Evolutionary conservation across 2,113 vertebrate species (phyloP), one percentile per base, ranked within the genome.

Genomic region (Odocoileus virginianus): DNA sequence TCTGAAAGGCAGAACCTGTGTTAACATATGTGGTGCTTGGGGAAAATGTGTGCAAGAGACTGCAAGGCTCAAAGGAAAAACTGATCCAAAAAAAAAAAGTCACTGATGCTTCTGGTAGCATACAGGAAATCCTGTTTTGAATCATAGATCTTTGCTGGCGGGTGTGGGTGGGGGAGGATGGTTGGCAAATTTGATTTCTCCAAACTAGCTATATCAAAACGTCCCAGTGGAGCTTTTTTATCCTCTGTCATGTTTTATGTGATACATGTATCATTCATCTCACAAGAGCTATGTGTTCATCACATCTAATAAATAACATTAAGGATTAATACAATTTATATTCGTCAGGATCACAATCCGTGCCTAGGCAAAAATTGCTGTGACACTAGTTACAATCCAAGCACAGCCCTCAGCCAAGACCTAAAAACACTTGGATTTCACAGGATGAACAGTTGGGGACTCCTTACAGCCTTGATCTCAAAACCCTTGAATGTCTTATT

Each of bases 111-210:
- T 96, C 17, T 92, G 52, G 61, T 82, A 74, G 74, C 95, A 64
- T 74, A 94, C 79, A 81, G 87, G 94, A 97, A 98, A 89, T 89
- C 92, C 89, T 93, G 79, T 79, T 79, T 85, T 88, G 83, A 91
- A 82, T 93, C 93, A 87, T 10, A 95, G 57, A 93, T n/a, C 54
- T 85, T 36, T 83, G 57, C 67, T 61, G 12, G 33, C 3, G 1
- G 33, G 45, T 76, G 23, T 27, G 14, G 28, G 36, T 74, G 11
- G 27, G 6, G 61, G 36, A 83, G 11, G 50, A 88, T 9, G 4
- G 23, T 50, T 92, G 28, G 19, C 43, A 87, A 92, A 96, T 58
- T 8, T 71, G 52, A 91, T 64, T 89, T 97, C 47, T 91, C 27
- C 43, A 61, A 94, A 93, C 36, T 55, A 83, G 6, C 21, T 88